phyloP scores from a whole-genome alignment of 2,113 vertebrate genomes.

The Alexandromys fortis region DNA sequence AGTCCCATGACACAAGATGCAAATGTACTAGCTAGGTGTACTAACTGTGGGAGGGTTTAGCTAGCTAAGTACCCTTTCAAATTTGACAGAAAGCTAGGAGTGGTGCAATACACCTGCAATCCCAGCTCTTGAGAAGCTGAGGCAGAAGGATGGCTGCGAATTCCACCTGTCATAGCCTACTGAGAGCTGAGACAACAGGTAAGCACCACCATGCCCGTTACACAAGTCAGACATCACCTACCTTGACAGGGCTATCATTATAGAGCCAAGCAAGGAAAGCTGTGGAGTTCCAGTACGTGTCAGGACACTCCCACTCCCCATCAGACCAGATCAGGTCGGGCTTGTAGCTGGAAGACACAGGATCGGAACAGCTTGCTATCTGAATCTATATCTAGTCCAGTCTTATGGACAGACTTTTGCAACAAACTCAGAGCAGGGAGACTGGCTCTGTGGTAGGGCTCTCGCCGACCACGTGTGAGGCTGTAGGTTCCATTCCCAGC shows the following conservation, averaged over 20 bases:
- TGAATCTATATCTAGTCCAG: background rate
- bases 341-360: slow-evolving; percentile 87
- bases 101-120: background rate
- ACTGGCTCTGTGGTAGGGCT: background rate
- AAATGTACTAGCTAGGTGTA: background rate
- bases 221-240: slow-evolving; percentile 55
- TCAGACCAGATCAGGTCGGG: slow-evolving; percentile 98
- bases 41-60: background rate
- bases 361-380: background rate
- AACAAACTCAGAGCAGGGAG: background rate
- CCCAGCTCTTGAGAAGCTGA: background rate
- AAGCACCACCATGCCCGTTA: too few species aligned
- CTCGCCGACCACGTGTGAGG: background rate
- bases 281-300: slow-evolving; percentile 97
- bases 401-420: background rate
- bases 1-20: background rate
- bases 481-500: background rate
- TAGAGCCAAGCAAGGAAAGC: slow-evolving; percentile 97
- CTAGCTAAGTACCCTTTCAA: background rate
- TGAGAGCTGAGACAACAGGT: background rate
- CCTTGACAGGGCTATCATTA: slow-evolving; percentile 96
- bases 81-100: background rate
- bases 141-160: background rate
- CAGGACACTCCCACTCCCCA: slow-evolving; percentile 96
- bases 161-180: background rate